A percentile compares a stretch with the other conserved stretches of the same genome.
Evolutionary conservation across 2,797 vertebrate species (phyloP).

Genomic region (Melanogrammus aeglefinus): DNA sequence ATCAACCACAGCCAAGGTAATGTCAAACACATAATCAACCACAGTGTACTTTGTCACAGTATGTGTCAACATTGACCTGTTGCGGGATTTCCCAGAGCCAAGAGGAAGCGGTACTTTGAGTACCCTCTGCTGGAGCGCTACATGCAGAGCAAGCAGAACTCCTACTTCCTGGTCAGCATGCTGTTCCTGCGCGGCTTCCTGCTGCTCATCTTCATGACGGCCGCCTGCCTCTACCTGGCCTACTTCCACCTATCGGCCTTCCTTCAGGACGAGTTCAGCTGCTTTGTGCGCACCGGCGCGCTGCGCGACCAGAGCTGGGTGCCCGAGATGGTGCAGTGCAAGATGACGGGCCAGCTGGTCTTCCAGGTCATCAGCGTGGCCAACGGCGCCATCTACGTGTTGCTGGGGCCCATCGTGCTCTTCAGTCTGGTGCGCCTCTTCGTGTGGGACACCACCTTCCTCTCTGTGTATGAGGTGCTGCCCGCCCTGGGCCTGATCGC

Average conservation of each 20-base stretch:
- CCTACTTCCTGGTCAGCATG: conserved; percentile 86
- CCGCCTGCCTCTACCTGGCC: conserved; percentile 88
- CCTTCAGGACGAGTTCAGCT: conserved; percentile 92
- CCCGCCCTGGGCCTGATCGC: conserved; percentile 88
- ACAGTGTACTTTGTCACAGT: neutral
- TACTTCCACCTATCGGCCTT: conserved; percentile 90
- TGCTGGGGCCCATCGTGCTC: conserved; percentile 82
- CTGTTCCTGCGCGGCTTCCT: conserved; percentile 88
- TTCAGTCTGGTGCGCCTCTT: conserved; percentile 89
- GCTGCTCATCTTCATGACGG: conserved; percentile 82
- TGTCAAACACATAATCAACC: neutral
- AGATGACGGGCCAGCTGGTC: conserved; percentile 84
- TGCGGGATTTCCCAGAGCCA: conserved; percentile 66
- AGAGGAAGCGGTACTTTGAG: conserved; percentile 90
- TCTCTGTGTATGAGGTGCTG: conserved; percentile 91
- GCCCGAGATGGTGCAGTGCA: conserved; percentile 85
- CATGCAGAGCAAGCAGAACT: conserved; percentile 86
- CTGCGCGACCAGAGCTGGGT: conserved; percentile 76
- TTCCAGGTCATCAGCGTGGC: conserved; percentile 91
- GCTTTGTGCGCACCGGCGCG: conserved; percentile 84
- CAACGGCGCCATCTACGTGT: conserved; percentile 78
- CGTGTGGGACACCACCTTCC: conserved; percentile 90
- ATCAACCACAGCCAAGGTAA: too few relatives aligned
- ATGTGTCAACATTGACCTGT: conserved; percentile 5
- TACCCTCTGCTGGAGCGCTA: conserved; percentile 94